Evolutionary conservation across 2,797 vertebrate species (phyloP).

Genomic region (Melanotaenia nigrans): DNA sequence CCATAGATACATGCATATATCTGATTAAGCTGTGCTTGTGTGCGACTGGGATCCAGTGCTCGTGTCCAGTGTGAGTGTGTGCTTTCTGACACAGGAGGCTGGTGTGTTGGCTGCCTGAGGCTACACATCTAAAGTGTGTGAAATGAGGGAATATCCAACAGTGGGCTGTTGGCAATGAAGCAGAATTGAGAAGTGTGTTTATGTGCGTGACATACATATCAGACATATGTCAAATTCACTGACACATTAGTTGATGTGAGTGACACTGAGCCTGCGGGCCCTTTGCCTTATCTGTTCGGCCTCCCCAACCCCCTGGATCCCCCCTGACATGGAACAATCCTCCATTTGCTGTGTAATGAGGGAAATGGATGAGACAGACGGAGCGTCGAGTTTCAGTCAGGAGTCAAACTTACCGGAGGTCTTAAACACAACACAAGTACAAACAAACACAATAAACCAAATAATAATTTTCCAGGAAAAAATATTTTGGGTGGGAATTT

Average conservation of each 20-base stretch:
- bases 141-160: constrained; percentile 70
- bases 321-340: constrained; percentile 59
- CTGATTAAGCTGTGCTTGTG: constrained; percentile 50
- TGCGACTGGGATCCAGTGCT: constrained; percentile 33
- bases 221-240: constrained; percentile 72
- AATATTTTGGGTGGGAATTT: background rate
- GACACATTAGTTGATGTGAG: constrained; percentile 74
- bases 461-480: background rate
- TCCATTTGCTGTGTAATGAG: constrained; percentile 69
- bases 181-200: constrained; percentile 28
- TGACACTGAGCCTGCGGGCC: constrained; percentile 70
- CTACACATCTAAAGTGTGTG: constrained; percentile 68
- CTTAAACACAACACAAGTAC: constrained; percentile 21
- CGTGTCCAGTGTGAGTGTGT: constrained; percentile 2
- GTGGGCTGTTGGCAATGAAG: constrained; percentile 58
- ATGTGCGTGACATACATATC: constrained; percentile 62
- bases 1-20: constrained; percentile 33
- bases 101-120: constrained; percentile 56
- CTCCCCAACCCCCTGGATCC: constrained; percentile 18
- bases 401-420: constrained; percentile 51
- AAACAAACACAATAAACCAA: background rate
- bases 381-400: constrained; percentile 36
- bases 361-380: constrained; percentile 38
- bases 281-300: constrained; percentile 14
- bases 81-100: constrained; percentile 32